A percentile compares a stretch with the other conserved stretches of the same genome.
phyloP scores from a whole-genome alignment of 1,140 invertebrate genomes.

The Chironomus striatipennis region DNA sequence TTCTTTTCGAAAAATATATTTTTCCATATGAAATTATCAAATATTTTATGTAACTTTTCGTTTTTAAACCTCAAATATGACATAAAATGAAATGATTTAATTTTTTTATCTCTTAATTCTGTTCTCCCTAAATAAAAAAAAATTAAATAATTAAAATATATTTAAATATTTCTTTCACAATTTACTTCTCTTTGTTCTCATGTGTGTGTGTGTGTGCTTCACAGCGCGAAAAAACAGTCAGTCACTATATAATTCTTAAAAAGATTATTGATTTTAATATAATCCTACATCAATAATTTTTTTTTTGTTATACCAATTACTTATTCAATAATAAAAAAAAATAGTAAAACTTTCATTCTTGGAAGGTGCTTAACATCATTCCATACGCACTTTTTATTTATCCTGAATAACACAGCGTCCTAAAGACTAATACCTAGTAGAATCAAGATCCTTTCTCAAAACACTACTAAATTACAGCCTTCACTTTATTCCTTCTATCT shows the following conservation, averaged over 20 bases:
- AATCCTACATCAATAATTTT: constrained; percentile 5
- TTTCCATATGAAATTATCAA: no score
- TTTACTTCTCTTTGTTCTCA: background rate
- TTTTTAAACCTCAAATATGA: no score
- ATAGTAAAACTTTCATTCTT: background rate
- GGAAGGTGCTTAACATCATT: background rate
- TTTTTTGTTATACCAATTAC: background rate
- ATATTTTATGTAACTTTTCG: no score
- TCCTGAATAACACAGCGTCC: no score
- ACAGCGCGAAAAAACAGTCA: background rate
- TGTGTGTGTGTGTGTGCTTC: background rate
- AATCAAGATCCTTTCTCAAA: background rate
- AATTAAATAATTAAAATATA: background rate
- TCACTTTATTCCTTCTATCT: background rate
- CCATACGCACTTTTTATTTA: no score
- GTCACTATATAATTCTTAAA: background rate
- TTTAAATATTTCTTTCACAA: background rate
- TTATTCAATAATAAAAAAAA: background rate
- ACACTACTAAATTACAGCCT: background rate
- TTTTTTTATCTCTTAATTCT: background rate
- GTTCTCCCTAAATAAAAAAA: background rate
- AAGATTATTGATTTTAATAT: constrained; percentile 1
- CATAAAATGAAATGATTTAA: no score
- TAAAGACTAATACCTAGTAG: no score
- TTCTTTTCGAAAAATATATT: no score